Base-by-base conservation (phyloP, 1,140 invertebrate genomes). In the Habropoda laboriosa region DNA sequence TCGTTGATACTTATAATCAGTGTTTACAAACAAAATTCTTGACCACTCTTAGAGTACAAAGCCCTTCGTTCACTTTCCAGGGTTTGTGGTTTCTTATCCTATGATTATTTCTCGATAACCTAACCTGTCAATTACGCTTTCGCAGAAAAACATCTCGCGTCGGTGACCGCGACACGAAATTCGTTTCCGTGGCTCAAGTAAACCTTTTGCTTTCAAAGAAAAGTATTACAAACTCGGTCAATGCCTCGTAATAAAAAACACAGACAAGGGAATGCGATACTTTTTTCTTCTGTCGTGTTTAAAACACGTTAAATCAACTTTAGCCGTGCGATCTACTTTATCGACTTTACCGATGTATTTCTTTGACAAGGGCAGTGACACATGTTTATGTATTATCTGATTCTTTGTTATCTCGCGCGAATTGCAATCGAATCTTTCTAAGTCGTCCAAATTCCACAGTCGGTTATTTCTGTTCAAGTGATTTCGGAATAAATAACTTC, bases 1-100 rank as follows among this genome's bases (percentile, higher is more conserved):
- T 51, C 68, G 55, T 70, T 55, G 76, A 80, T 76, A 76, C 66
- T 61, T 66, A 45, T 68, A 81, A 74, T 87, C 74, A 66, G 58
- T 66, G 30, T 87, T 81, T 80, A 87, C 76, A 82, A 87, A 87
- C 68, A 71, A 81, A 82, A 79, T 79, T 58, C 60, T 64, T 30
- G 58, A 64, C 58, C 71, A 35, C 61, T 74, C 79, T 72, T 27
- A 38, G 45, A 8, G 18, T 70, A 86, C 64, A 85, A 85, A 81
- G 73, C 73, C 64, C 57, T 81, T 78, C 82, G 73, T 86, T 86
- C 79, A 78, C 8, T 85, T 57, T 51, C 12, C 8, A 45, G 13
- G 12, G 64, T 18, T 68, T 30, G 66, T 68, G 7, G 13, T 57
- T 80, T 71, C 51, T 66, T 68, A 63, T 63, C 30, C 4, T 55